phyloP scores from a whole-genome alignment of 1,140 invertebrate genomes.

The Drosophila equinoxialis region DNA sequence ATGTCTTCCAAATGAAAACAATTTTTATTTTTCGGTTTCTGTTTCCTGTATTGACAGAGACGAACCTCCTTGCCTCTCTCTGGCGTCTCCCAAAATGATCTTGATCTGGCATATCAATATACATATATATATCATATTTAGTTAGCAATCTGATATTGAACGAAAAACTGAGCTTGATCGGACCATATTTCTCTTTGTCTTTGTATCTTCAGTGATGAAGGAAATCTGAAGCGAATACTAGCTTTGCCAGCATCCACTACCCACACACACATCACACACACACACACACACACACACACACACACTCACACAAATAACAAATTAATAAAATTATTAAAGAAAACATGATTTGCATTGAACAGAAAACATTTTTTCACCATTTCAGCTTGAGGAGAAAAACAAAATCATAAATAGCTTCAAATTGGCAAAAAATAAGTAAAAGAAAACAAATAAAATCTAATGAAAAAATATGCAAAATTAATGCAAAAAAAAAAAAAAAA shows the following conservation, averaged over 20 bases:
- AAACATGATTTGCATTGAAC: not conserved
- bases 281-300: not conserved
- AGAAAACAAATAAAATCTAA: no score
- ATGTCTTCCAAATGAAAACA: not conserved
- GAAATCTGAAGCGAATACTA: not conserved
- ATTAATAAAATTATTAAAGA: conserved; percentile 1
- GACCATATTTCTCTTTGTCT: not conserved
- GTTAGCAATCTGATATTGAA: no score
- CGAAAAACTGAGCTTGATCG: no score
- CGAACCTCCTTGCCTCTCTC: no score
- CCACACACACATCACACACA: not conserved
- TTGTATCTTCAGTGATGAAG: not conserved
- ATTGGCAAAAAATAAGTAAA: not conserved
- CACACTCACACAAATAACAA: not conserved
- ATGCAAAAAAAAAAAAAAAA: no score
- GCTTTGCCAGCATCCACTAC: conserved; percentile 3
- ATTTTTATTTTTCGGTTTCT: not conserved
- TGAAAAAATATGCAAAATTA: no score
- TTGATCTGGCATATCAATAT: no score
- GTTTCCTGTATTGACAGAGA: no score
- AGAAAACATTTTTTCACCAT: not conserved
- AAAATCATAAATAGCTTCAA: not conserved
- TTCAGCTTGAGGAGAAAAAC: not conserved
- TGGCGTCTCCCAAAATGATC: no score
- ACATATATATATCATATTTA: no score